Base-by-base conservation (phyloP, 2,888 invertebrate species). In the Hypsopygia costalis region DNA sequence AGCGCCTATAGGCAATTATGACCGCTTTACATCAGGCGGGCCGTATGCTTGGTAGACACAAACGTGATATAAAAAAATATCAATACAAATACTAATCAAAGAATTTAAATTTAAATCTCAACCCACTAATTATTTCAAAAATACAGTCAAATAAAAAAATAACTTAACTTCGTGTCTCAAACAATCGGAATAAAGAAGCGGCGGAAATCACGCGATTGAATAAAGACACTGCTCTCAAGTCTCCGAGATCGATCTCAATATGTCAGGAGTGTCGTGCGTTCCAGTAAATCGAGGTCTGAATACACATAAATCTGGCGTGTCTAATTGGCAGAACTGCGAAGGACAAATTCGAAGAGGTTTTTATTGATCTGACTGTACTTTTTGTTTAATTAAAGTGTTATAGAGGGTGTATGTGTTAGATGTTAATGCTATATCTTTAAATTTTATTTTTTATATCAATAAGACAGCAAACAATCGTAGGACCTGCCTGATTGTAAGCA, bases 191-290 rank as follows among this genome's bases (percentile, higher is more conserved):
- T 21, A 30, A 36, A 36, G 30, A 5, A 30, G 30, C 21, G 10
- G 8, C 6, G 11, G 8, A 16, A 21, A 7, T 11, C 36, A 36
- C 36, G 36, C 36, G 16, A 36, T 36, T 25, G 25, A 25, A 25
- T 25, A 25, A 25, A 25, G 25, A 25, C 25, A 25, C 25, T 25
- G 25, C 8, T 25, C 25, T 7, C 25, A 25, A 7, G 36, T 36
- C 36, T 29, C 25, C 21, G 30, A 36, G 30, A 36, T 30, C 36
- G 36, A 36, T 36, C 36, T 36, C 36, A 29, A 36, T 21, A 21
- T 36, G 36, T 36, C 36, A 20, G 36, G 29, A 20, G 25, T 25
- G 25, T 29, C 36, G 10, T 20, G 34, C 32, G 34, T 25, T 34
- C 27, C 21, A 11, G 9, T 25, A 25, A 25, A 25, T 25, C 25